Evolutionary conservation across 2,113 vertebrate genomes (phyloP), one percentile per base, ranked within the genome.

Genomic region (Pollimyrus isidori): DNA sequence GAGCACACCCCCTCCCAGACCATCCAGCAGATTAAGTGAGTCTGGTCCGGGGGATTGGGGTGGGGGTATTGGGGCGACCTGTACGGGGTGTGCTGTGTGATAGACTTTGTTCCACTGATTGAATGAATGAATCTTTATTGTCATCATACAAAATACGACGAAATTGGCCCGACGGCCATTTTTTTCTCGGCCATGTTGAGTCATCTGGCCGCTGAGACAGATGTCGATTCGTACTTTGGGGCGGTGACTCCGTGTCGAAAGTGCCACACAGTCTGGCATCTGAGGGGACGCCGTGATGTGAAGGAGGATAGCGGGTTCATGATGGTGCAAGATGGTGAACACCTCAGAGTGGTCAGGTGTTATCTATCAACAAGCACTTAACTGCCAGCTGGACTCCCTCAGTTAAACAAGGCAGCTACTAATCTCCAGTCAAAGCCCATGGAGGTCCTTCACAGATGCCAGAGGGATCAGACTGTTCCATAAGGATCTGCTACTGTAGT

Each of bases 21-120:
- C 30, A 94, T 98, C 93, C 96, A 96, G 88, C 93, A 96, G 92
- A 96, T 99, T 90, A 97, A 97, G 98, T 99, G 92, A 88, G 96
- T 90, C 23, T 21, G 10, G 19, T 13, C 30, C 30, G 4, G 23
- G 1, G 73, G 35, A 80, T 19, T 80, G 73, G 35, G 17, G 2
- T 80, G 30, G 35, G 4, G 23, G 58, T 26, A 26, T 26, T 9
- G 11, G 58, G 58, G 23, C 26, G 62, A 26, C 10, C 6, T 62
- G 2, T 9, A 9, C 9, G 56, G 23, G 21, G 23, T 65, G 7
- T 65, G 58, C 58, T 26, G 23, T 65, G 23, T 65, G 58, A 69
- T 26, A 13, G 62, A 69, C 62, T 69, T 10, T 26, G n/a, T 65
- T 65, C n/a, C n/a, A 65, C 62, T 13, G n/a, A n/a, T 65, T 35